A percentile compares a stretch with the other conserved stretches of the same genome.
Evolutionary conservation across 1,140 invertebrate species (phyloP).

Genomic region (Gonatopus flavifemur): DNA sequence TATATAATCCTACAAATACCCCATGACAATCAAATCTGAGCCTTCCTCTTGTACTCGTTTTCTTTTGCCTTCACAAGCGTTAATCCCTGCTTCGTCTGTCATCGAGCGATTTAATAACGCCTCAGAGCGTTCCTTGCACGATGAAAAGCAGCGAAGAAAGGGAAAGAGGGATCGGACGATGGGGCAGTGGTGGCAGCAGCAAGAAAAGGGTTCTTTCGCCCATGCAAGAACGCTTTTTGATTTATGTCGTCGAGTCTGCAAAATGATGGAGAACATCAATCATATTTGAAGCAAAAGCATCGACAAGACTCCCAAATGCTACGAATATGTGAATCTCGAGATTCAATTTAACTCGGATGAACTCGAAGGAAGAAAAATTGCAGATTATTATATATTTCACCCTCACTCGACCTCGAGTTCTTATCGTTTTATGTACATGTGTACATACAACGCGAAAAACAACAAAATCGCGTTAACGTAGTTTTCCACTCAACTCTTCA

Average conservation of each 20-base stretch:
- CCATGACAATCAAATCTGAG: too few relatives aligned
- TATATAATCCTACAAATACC: too few relatives aligned
- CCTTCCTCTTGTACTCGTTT: too few relatives aligned
- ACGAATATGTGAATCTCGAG: slow-evolving; percentile 11
- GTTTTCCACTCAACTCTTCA: too few relatives aligned
- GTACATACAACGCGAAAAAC: too few relatives aligned
- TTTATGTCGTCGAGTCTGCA: slow-evolving; percentile 41
- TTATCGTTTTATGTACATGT: too few relatives aligned
- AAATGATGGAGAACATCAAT: slow-evolving; percentile 44
- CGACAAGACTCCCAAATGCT: slow-evolving; percentile 2
- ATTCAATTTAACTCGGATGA: slow-evolving; percentile 18
- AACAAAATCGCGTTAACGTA: too few relatives aligned
- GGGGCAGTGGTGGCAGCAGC: background rate
- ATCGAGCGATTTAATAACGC: slow-evolving; percentile 32
- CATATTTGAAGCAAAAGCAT: slow-evolving; percentile 22
- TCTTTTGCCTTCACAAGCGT: too few relatives aligned
- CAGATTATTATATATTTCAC: too few relatives aligned
- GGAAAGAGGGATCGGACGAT: background rate
- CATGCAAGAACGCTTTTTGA: slow-evolving; percentile 32
- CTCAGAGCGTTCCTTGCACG: slow-evolving; percentile 1
- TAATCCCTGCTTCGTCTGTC: slow-evolving; percentile 37
- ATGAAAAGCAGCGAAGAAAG: background rate
- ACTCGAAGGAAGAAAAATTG: slow-evolving; percentile 7
- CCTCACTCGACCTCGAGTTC: too few relatives aligned
- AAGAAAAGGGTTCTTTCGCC: slow-evolving; percentile 21